Evolutionary conservation across 2,113 vertebrate genomes (phyloP).

Genomic region (Puntigrus tetrazona): DNA sequence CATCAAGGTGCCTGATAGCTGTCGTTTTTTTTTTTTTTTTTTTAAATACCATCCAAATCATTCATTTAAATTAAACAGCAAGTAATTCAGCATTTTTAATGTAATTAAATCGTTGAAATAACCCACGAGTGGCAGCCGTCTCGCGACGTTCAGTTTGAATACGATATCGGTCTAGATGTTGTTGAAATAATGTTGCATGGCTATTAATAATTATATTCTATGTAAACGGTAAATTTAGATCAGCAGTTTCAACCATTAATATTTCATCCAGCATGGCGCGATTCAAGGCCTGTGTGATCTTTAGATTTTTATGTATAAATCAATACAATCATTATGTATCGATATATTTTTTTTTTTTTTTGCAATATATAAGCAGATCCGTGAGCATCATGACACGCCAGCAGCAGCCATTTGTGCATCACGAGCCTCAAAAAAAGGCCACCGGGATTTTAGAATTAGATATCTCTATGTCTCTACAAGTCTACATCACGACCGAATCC

Average conservation of each 20-base stretch:
- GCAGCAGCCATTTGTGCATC: not conserved
- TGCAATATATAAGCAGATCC: no score
- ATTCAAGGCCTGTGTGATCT: not conserved
- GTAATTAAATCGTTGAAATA: not conserved
- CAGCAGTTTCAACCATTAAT: not conserved
- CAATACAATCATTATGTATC: not conserved
- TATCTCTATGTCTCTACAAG: not conserved
- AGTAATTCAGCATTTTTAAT: not conserved
- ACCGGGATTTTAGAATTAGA: not conserved
- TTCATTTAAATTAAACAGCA: not conserved
- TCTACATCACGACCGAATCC: not conserved
- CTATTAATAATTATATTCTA: not conserved
- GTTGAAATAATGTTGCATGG: not conserved
- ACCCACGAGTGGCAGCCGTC: not conserved
- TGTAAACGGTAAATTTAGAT: not conserved
- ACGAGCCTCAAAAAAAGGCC: not conserved
- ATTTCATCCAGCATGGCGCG: not conserved
- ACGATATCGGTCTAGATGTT: not conserved
- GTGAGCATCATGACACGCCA: not conserved
- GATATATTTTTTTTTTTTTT: no score
- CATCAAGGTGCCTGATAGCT: constrained; percentile 38
- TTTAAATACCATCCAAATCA: not conserved
- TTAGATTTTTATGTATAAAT: not conserved
- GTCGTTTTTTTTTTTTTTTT: no score
- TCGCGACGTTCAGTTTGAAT: not conserved